Evolutionary conservation across 2,888 invertebrate genomes (phyloP).

Genomic region (Agriopis marginaria): DNA sequence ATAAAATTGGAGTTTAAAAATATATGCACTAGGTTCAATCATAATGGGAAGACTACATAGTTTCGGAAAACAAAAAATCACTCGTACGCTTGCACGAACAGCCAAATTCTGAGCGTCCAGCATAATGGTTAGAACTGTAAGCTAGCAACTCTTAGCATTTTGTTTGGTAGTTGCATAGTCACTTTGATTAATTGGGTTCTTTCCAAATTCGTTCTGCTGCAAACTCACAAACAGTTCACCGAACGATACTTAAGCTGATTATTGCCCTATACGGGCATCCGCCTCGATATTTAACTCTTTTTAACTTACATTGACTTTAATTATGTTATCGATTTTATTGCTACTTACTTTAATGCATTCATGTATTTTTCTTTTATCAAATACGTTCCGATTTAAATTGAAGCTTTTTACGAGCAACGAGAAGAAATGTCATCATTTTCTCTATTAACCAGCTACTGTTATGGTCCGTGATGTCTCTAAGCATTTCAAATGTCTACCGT

Average conservation of each 20-base stretch:
- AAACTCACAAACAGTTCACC: slow-evolving; percentile 48
- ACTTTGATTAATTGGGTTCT: slow-evolving; percentile 79
- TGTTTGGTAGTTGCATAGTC: slow-evolving; percentile 81
- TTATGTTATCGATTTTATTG: slow-evolving; percentile 49
- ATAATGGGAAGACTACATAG: no score
- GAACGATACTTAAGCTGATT: slow-evolving; percentile 65
- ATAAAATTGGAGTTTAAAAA: no score
- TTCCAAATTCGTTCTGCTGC: slow-evolving; percentile 69
- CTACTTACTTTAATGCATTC: slow-evolving; percentile 49
- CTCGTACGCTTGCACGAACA: no score
- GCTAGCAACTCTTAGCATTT: slow-evolving; percentile 31
- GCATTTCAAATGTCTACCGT: slow-evolving; percentile 50
- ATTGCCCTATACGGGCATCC: slow-evolving; percentile 55
- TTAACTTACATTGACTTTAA: slow-evolving; percentile 50
- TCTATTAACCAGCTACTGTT: slow-evolving; percentile 56
- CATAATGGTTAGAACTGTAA: neutral
- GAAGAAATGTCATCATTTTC: slow-evolving; percentile 63
- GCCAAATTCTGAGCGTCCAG: neutral
- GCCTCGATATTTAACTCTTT: slow-evolving; percentile 49
- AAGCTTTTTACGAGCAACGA: slow-evolving; percentile 57
- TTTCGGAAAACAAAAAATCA: no score
- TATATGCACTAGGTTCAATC: no score
- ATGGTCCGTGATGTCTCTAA: slow-evolving; percentile 41
- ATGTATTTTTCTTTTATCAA: slow-evolving; percentile 43
- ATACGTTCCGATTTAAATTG: slow-evolving; percentile 46